Percentiles rank a stretch among this genome's conserved stretches.
These are phyloP conservation scores for Ceyx melanurus DNA, from an alignment of 2,113 vertebrate species.

Conservation along the genomic window DNA sequence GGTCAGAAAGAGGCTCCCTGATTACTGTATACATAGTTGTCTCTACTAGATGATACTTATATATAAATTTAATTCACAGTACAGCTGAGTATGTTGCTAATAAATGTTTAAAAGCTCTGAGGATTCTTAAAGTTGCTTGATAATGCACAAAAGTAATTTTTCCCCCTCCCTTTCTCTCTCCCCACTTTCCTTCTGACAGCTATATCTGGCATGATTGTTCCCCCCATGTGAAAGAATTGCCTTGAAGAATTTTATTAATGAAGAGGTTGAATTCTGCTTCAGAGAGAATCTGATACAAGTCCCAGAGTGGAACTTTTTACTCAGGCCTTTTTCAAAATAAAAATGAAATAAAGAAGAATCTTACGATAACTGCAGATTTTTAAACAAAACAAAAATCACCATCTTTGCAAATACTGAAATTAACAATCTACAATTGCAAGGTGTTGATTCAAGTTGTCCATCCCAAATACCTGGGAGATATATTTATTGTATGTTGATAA, in stretches of 20 bases:
- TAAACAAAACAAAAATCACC: constrained; percentile 75
- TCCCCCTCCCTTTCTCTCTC: constrained; percentile 33
- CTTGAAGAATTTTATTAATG: constrained; percentile 87
- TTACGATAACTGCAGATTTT: constrained; percentile 84
- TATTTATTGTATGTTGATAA: constrained; percentile 87
- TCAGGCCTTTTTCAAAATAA: constrained; percentile 91
- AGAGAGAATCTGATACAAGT: constrained; percentile 87
- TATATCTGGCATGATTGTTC: constrained; percentile 96
- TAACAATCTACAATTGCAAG: constrained; percentile 74
- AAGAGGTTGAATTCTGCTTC: constrained; percentile 83
- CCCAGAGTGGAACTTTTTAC: constrained; percentile 92
- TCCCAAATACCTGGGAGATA: constrained; percentile 83
- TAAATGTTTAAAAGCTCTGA: constrained; percentile 28
- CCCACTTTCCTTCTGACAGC: constrained; percentile 79
- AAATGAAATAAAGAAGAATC: constrained; percentile 79
- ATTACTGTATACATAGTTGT: neutral
- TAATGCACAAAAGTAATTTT: constrained; percentile 47
- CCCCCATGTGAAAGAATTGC: constrained; percentile 96
- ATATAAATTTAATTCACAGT: neutral
- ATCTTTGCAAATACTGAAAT: constrained; percentile 78
- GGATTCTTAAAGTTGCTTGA: constrained; percentile 11
- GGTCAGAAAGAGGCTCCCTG: neutral
- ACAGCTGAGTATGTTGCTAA: neutral
- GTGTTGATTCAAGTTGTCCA: constrained; percentile 78
- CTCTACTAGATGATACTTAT: neutral